Evolutionary conservation across 2,797 vertebrate genomes (phyloP).

Genomic region (Parauchenoglanis punctatus): DNA sequence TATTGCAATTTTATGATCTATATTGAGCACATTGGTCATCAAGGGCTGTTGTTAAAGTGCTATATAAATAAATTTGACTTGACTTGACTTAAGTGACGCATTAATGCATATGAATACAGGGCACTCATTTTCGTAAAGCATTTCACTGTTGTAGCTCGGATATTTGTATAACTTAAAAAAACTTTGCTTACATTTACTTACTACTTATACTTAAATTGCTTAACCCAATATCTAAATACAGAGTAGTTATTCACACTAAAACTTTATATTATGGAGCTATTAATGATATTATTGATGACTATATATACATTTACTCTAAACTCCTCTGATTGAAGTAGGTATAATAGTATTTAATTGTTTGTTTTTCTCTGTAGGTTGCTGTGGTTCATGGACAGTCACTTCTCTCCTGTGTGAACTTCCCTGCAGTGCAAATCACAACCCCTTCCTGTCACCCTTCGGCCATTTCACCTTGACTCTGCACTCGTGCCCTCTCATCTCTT

Average conservation of each 20-base stretch:
- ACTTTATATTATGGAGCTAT: neutral
- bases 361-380: slow-evolving; percentile 56
- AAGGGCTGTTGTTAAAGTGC: too few relatives aligned
- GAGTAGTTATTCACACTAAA: neutral
- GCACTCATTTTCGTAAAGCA: neutral
- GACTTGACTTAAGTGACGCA: neutral
- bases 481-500: slow-evolving; percentile 22
- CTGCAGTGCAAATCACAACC: slow-evolving; percentile 42
- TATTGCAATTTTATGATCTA: too few relatives aligned
- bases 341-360: slow-evolving; percentile 24
- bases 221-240: neutral
- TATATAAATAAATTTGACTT: too few relatives aligned
- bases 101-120: neutral
- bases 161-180: neutral
- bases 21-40: too few relatives aligned
- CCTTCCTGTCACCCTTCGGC: slow-evolving; percentile 37
- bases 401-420: slow-evolving; percentile 39
- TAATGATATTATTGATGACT: neutral
- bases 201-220: neutral
- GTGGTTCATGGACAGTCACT: slow-evolving; percentile 24
- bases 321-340: neutral
- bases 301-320: neutral
- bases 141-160: neutral
- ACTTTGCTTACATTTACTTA: neutral
- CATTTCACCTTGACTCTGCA: slow-evolving; percentile 44